Base-by-base conservation (phyloP, 2,797 vertebrate species). In the Spinibarbus caldwelli region DNA sequence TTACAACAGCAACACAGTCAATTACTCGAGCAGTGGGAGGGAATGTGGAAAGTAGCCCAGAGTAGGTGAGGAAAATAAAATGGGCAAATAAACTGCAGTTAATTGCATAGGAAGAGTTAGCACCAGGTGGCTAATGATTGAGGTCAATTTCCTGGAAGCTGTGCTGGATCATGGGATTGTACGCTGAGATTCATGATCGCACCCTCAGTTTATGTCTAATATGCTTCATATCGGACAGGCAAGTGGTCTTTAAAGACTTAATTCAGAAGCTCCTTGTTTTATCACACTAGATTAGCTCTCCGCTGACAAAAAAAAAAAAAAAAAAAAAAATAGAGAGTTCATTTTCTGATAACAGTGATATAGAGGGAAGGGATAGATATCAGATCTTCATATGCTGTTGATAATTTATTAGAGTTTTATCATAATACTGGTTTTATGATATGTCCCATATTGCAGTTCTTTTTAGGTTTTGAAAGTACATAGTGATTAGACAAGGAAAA, bases 181-280 rank as follows among this genome's bases (percentile, higher is more conserved):
- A 62, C 36, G 52, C 31, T 47, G 68, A 79, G n/a, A 26, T 70
- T 52, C 72, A 36, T 34, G 19, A 75, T 52, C 19, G 2, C 26
- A 15, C 26, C 59, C 59, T 34, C 64, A 36, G 64, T 86, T 52
- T 43, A 64, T 81, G 43, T 23, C 38, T 68, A 64, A 64, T 70
- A 57, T 31, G 36, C 64, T 43, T 87, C 57, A 49, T n/a, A 45
- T 66, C 41, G 26, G 41, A 47, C 41, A 59, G 10, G 70, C 62
- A 72, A 49, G 23, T 84, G 73, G 80, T 82, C 77, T 78, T 84
- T 68, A 85, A 38, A 54, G 64, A n/a, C 72, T 86, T 86, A 34
- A 34, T 36, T 72, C 9, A 47, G 83, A 68, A 10, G 43, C 31
- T 15, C 59, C 4, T 54, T 49, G 43, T 26, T 29, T 23, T 54